Percentiles rank a stretch among this genome's conserved stretches.
These are phyloP conservation scores for Megathymus violae DNA, from an alignment of 1,140 invertebrate genomes.

Conservation along the genomic window DNA sequence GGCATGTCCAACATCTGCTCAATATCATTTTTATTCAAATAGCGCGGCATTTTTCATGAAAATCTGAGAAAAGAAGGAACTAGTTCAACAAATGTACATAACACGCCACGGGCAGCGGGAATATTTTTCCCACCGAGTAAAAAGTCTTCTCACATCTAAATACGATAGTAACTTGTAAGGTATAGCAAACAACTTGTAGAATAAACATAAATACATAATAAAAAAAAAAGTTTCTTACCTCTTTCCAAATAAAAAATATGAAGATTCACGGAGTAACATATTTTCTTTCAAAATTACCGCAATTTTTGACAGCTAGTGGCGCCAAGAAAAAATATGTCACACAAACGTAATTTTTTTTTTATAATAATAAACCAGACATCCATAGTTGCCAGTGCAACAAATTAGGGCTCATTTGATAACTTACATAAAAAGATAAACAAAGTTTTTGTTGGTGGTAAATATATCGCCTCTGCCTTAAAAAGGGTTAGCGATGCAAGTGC, in stretches of 20 bases:
- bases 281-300: constrained; percentile 42
- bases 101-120: constrained; percentile 41
- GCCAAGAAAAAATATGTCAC: constrained; percentile 56
- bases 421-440: no score
- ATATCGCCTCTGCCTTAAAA: no score
- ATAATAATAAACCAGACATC: constrained; percentile 31
- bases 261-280: constrained; percentile 42
- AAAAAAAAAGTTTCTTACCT: constrained; percentile 36
- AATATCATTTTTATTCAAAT: constrained; percentile 44
- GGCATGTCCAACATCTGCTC: constrained; percentile 41
- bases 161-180: constrained; percentile 20
- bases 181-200: constrained; percentile 36
- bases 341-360: constrained; percentile 40
- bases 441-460: no score
- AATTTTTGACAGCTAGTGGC: constrained; percentile 43
- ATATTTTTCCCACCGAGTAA: constrained; percentile 43
- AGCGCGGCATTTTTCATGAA: constrained; percentile 41
- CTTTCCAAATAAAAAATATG: constrained; percentile 35
- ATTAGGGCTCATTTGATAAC: no score
- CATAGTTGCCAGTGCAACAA: no score
- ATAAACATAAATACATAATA: constrained; percentile 33
- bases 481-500: no score
- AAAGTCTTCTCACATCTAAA: constrained; percentile 21
- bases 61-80: constrained; percentile 31
- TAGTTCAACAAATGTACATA: constrained; percentile 44